A percentile compares a stretch with the other conserved stretches of the same genome.
Conservation (phyloP, 2,797 vertebrate species). For the Loriculus beryllinus region DNA sequence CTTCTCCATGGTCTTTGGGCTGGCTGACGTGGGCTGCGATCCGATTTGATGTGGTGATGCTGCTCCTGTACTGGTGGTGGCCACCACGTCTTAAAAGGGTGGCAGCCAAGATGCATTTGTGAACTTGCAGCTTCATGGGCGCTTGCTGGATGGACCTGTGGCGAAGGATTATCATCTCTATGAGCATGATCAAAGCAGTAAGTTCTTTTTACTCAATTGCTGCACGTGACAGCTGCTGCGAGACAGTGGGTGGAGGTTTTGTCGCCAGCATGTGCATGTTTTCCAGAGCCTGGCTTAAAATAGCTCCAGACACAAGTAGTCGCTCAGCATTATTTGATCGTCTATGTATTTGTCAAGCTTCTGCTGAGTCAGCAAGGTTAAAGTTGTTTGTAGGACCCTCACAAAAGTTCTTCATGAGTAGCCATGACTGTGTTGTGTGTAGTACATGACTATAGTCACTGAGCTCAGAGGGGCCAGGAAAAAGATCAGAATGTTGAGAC, state of each 20-base stretch:
- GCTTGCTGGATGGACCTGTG: background rate
- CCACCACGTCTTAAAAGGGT: fast-evolving
- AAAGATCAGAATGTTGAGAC: background rate
- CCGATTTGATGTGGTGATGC: fast-evolving
- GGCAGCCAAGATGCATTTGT: background rate
- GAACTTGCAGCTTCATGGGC: fast-evolving
- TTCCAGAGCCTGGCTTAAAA: background rate
- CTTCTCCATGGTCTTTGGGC: fast-evolving
- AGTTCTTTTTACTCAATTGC: background rate
- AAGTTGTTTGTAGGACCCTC: background rate
- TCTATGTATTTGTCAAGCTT: background rate
- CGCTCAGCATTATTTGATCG: background rate
- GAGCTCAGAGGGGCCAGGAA: background rate
- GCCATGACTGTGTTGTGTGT: fast-evolving
- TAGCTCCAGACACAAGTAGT: background rate
- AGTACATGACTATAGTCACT: fast-evolving
- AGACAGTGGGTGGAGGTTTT: background rate
- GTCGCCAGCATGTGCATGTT: fast-evolving
- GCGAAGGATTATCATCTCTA: background rate
- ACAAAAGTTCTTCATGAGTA: fast-evolving
- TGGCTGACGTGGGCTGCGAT: background rate
- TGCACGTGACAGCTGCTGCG: fast-evolving
- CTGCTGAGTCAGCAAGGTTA: background rate
- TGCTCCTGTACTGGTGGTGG: background rate
- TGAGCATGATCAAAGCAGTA: background rate